A percentile compares a stretch with the other conserved stretches of the same genome.
Evolutionary conservation across 2,888 invertebrate species (phyloP).

Genomic region (Amaurobius ferox): DNA sequence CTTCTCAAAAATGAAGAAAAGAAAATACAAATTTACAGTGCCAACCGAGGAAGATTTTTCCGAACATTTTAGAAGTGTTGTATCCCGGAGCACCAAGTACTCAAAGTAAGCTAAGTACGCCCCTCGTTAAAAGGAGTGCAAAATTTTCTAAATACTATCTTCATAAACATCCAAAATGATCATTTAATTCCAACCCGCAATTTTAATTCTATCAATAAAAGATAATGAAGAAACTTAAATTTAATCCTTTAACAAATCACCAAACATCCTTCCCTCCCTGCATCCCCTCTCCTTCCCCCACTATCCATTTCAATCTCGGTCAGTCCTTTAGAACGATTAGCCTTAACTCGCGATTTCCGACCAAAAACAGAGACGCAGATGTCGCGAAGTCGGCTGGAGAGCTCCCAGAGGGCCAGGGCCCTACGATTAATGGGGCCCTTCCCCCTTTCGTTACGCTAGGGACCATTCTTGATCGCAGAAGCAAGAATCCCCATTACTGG

Average conservation of each 20-base stretch:
- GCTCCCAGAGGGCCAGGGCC: slow-evolving; percentile 24
- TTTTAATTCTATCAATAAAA: no score
- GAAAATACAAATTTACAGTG: no score
- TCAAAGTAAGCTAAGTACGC: no score
- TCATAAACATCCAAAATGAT: no score
- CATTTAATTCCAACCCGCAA: no score
- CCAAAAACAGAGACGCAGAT: slow-evolving; percentile 66
- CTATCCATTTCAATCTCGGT: slow-evolving; percentile 56
- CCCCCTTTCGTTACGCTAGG: slow-evolving; percentile 46
- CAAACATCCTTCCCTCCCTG: background rate
- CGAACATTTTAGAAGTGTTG: no score
- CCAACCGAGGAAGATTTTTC: no score
- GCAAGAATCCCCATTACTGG: slow-evolving; percentile 59
- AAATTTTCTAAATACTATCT: no score
- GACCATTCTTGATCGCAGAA: slow-evolving; percentile 36
- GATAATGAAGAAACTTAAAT: no score
- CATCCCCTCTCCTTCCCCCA: background rate
- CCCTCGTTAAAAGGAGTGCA: no score
- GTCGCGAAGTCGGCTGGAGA: slow-evolving; percentile 61
- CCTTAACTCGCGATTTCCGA: slow-evolving; percentile 33
- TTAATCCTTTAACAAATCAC: background rate
- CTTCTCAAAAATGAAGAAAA: no score
- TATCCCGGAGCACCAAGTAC: no score
- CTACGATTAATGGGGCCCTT: slow-evolving; percentile 53
- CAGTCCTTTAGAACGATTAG: slow-evolving; percentile 53